phyloP scores from a whole-genome alignment of 2,113 vertebrate species.

The Rutilus rutilus region DNA sequence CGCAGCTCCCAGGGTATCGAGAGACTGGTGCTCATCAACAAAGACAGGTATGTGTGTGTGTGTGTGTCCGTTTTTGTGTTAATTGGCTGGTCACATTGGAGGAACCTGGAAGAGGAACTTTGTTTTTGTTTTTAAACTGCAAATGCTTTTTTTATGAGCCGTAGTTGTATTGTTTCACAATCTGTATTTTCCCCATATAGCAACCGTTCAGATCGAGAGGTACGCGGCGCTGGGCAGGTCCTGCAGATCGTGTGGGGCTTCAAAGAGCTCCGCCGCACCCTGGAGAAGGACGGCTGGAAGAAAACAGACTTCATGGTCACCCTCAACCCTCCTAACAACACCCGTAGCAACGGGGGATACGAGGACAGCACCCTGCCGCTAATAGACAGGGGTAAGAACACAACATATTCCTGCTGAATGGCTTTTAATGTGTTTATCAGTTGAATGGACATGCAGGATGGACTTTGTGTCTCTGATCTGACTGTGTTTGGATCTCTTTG shows the following conservation, averaged over 20 bases:
- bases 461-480: neutral
- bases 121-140: neutral
- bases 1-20: conserved; percentile 90
- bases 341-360: conserved; percentile 83
- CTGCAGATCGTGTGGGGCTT: conserved; percentile 94
- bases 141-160: neutral
- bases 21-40: conserved; percentile 93
- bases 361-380: conserved; percentile 95
- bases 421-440: neutral
- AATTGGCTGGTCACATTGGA: neutral
- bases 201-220: conserved; percentile 92
- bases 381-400: conserved; percentile 84
- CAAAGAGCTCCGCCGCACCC: conserved; percentile 90
- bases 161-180: neutral
- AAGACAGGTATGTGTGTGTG: conserved; percentile 76
- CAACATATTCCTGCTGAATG: neutral
- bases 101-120: neutral
- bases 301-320: conserved; percentile 93
- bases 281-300: conserved; percentile 98
- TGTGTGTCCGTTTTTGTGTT: neutral
- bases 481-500: conserved; percentile 25
- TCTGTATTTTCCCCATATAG: conserved; percentile 66
- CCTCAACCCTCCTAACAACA: conserved; percentile 79
- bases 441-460: neutral
- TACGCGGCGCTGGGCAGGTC: conserved; percentile 88